Evolutionary conservation across 2,797 vertebrate species (phyloP), one percentile per base, ranked within the genome.

Genomic region (Acrocephalus scirpaceus): DNA sequence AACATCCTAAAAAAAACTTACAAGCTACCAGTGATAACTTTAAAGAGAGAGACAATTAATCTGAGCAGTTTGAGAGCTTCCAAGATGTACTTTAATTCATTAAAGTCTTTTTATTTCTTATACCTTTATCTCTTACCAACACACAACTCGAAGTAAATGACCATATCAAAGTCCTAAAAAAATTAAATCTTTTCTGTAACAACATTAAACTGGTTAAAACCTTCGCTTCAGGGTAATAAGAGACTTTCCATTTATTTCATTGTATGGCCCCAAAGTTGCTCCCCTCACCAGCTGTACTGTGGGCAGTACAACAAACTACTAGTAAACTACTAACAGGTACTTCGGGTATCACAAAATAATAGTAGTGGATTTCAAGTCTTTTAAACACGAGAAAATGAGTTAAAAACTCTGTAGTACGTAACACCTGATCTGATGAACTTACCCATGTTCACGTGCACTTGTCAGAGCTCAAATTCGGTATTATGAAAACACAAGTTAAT

Each of bases 261-360:
- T 2, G 2, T 13, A 47, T 2, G 9, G 20, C 8, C 45, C 14
- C 32, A 40, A 40, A 57, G 34, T 0, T 17, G 25, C 11, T 42
- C 23, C 38, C 48, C 11, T 11, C 4, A 16, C 13, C 34, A 26
- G 9, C 1, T 10, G 62, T 7, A 7, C 29, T 22, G 32, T 0
- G 53, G 34, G 38, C 34, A 53, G 7, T 36, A 23, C 40, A 26
- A 22, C 19, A 57, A 57, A 22, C 34, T 32, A 11, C 27, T 27
- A 34, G 14, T 30, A 26, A 67, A 15, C 26, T 30, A 58, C 10
- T 65, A 58, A 18, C 26, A 60, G 45, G 26, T 34, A 60, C 45
- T 40, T 40, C 26, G 10, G 22, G 11, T 27, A 42, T 15, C 40
- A 72, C 65, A 27, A 84, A 65, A 10, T 32, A 58, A 51, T 2